Evolutionary conservation across 2,113 vertebrate species (phyloP), one percentile per base, ranked within the genome.

Genomic region (Pogonocichla stellata): DNA sequence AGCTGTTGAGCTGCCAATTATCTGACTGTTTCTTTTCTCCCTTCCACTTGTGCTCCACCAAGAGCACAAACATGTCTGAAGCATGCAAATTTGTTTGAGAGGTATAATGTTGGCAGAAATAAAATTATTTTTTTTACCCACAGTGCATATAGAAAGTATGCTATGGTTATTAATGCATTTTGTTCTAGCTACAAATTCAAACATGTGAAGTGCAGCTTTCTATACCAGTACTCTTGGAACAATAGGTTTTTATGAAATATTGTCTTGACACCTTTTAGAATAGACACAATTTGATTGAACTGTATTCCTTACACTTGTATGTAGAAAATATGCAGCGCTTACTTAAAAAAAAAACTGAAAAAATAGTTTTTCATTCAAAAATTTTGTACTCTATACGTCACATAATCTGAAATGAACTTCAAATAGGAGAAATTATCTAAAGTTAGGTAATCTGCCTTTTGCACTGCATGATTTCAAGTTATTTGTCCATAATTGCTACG

Each of bases 1-100:
- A 56, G 92, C 88, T 71, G 34, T 48, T 87, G 43, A 34, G 31
- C 48, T 93, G 73, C 87, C 65, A 91, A 10, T 87, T 95, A 93
- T 48, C 69, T 74, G 60, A 57, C 14, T 48, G 14, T 80, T 61
- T 80, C 36, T 61, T 80, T 64, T 61, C n/a, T n/a, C 11, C 19
- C 9, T 87, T 81, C 40, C 9, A 24, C 69, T 60, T 75, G 18
- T 4, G 2, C 53, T 34, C 48, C 78, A 36, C 78, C 38, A 78
- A 14, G 43, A 64, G 42, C 51, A 57, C 12, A 47, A 56, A 40
- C 5, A 1, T 29, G 29, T 28, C 29, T 61, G 10, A 56, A 78
- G 31, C 79, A 18, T 7, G 5, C 3, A 19, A 2, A 75, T 86
- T 48, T 60, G 12, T 20, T 66, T 79, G 14, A 22, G 43, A 67